Percentiles rank a stretch among this genome's conserved stretches.
Conservation (phyloP, 2,888 invertebrate genomes). For the Teinopalpus imperialis region DNA sequence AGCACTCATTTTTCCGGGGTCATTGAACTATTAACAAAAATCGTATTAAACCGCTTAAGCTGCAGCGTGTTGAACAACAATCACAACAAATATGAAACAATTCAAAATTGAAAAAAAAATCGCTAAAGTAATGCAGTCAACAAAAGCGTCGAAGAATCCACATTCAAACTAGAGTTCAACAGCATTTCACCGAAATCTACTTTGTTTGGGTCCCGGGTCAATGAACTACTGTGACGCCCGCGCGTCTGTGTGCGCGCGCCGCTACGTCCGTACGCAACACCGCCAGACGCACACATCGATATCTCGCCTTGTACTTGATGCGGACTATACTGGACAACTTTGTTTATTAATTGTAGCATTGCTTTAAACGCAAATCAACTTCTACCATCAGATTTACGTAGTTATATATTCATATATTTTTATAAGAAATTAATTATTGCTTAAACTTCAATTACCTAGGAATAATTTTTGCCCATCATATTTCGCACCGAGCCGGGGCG, state of each 20-base stretch:
- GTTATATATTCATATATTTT: slow-evolving; percentile 8
- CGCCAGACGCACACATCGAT: slow-evolving; percentile 59
- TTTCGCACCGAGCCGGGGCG: slow-evolving; percentile 51
- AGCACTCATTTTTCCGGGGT: slow-evolving; percentile 65
- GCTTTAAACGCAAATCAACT: slow-evolving; percentile 24
- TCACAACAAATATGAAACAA: slow-evolving; percentile 29
- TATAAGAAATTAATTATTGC: slow-evolving; percentile 36
- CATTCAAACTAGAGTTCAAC: slow-evolving; percentile 78
- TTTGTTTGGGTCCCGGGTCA: slow-evolving; percentile 80
- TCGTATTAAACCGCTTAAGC: slow-evolving; percentile 14
- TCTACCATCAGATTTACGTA: slow-evolving; percentile 21
- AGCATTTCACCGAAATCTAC: slow-evolving; percentile 81
- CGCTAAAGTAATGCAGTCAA: slow-evolving; percentile 63
- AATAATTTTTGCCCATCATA: slow-evolving; percentile 39
- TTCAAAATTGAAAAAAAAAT: slow-evolving; percentile 34
- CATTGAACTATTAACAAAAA: slow-evolving; percentile 54
- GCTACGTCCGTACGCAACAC: slow-evolving; percentile 47
- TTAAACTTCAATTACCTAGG: slow-evolving; percentile 38
- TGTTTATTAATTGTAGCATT: slow-evolving; percentile 63
- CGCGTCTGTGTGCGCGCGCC: slow-evolving; percentile 65
- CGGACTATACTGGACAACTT: slow-evolving; percentile 54
- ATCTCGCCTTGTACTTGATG: slow-evolving; percentile 41
- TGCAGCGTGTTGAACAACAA: slow-evolving; percentile 23
- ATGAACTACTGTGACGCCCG: slow-evolving; percentile 68
- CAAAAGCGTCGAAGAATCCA: slow-evolving; percentile 58